Percentiles rank a stretch among this genome's conserved stretches.
Evolutionary conservation across 2,113 vertebrate species (phyloP).

Genomic region (Hemicordylus capensis): DNA sequence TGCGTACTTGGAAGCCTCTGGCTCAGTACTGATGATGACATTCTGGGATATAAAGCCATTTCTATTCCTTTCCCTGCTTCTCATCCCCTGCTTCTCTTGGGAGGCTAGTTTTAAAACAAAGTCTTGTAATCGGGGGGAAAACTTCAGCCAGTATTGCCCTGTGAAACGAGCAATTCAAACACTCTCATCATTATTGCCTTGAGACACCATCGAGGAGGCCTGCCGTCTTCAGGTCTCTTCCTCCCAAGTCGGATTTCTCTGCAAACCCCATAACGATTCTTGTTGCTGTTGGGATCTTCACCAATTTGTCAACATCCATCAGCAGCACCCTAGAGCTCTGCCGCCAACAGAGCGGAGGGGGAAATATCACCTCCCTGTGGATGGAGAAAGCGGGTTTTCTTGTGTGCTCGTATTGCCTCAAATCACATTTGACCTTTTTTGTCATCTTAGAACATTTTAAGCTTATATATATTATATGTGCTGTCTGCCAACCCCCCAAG

Average conservation of each 20-base stretch:
- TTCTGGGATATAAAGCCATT: neutral
- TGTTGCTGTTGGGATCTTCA: constrained; percentile 60
- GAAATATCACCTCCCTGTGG: constrained; percentile 47
- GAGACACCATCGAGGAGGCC: constrained; percentile 41
- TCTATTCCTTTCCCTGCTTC: constrained; percentile 13
- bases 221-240: constrained; percentile 36
- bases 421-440: constrained; percentile 44
- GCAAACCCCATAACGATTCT: constrained; percentile 58
- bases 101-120: constrained; percentile 15
- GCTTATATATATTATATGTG: constrained; percentile 48
- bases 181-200: constrained; percentile 30
- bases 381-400: constrained; percentile 37
- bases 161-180: constrained; percentile 35
- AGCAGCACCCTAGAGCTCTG: constrained; percentile 42
- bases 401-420: constrained; percentile 4
- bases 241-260: constrained; percentile 26
- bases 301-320: constrained; percentile 67
- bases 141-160: constrained; percentile 26
- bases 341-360: neutral
- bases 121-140: neutral
- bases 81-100: neutral
- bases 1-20: neutral
- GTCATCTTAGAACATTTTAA: constrained; percentile 46
- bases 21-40: neutral
- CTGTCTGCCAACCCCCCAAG: constrained; percentile 47